A percentile compares a stretch with the other conserved stretches of the same genome.
Evolutionary conservation across 2,888 invertebrate species (phyloP).

Genomic region (Morpho helenor): DNA sequence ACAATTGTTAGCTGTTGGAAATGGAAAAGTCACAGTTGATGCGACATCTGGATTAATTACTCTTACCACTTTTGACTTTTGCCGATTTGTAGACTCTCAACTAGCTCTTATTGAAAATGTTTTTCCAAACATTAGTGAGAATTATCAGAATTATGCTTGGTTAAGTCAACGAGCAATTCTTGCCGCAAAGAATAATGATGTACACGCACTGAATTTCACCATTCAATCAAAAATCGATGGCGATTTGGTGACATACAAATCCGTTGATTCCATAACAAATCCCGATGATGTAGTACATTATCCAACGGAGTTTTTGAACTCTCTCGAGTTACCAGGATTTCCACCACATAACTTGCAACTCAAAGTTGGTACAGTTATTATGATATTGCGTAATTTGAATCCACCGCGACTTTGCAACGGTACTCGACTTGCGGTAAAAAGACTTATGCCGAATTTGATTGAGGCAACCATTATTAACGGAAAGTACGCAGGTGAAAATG

Average conservation of each 20-base stretch:
- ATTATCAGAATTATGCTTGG: slow-evolving; percentile 25
- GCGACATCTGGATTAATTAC: slow-evolving; percentile 23
- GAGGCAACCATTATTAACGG: slow-evolving; percentile 31
- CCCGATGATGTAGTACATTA: slow-evolving; percentile 22
- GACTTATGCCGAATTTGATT: slow-evolving; percentile 28
- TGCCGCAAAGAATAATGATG: slow-evolving; percentile 25
- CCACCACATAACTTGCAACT: slow-evolving; percentile 31
- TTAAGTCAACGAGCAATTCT: slow-evolving; percentile 25
- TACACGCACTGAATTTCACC: slow-evolving; percentile 23
- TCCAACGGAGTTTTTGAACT: slow-evolving; percentile 24
- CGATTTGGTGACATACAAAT: slow-evolving; percentile 25
- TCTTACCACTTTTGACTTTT: slow-evolving; percentile 27
- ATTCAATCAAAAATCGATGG: slow-evolving; percentile 27
- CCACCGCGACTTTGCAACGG: slow-evolving; percentile 30
- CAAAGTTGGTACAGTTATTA: slow-evolving; percentile 31
- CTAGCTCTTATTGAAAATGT: slow-evolving; percentile 26
- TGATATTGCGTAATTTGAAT: slow-evolving; percentile 31
- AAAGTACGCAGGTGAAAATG: slow-evolving; percentile 31
- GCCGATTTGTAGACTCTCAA: slow-evolving; percentile 26
- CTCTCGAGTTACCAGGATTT: slow-evolving; percentile 27
- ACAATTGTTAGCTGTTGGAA: slow-evolving; percentile 27
- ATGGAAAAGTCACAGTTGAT: slow-evolving; percentile 26
- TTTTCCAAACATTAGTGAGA: slow-evolving; percentile 23
- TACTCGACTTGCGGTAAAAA: slow-evolving; percentile 29
- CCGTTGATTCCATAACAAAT: slow-evolving; percentile 27